These are phyloP conservation scores for Passer montanus DNA, from an alignment of 2,113 vertebrate species.

Conservation along the genomic window DNA sequence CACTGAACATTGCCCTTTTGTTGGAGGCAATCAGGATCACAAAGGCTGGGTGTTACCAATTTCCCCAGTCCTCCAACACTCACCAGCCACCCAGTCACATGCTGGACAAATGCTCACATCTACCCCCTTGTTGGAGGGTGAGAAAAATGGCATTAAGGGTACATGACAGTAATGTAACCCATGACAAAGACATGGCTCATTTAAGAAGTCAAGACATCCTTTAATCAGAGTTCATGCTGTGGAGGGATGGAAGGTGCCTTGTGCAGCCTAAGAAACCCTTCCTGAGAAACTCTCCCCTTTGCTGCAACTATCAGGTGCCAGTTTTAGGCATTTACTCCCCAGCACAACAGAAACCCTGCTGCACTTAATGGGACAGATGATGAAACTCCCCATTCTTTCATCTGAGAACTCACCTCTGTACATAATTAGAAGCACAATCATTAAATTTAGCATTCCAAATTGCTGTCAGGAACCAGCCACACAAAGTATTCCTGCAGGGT, in stretches of 20 bases:
- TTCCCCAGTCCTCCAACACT: background rate
- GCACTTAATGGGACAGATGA: background rate
- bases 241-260: background rate
- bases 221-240: background rate
- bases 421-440: background rate
- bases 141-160: background rate
- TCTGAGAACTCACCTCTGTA: background rate
- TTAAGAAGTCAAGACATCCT: background rate
- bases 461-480: slow-evolving; percentile 10
- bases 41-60: background rate
- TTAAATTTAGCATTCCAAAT: background rate
- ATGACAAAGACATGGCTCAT: background rate
- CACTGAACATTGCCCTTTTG: background rate
- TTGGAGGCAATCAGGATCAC: background rate
- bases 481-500: background rate
- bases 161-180: background rate
- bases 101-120: background rate
- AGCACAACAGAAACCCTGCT: background rate
- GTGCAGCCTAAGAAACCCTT: background rate
- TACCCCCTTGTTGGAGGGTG: background rate
- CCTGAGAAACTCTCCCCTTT: background rate
- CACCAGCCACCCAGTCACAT: background rate
- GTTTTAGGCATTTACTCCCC: background rate
- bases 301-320: background rate
- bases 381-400: background rate